These are phyloP conservation scores for Caenorhabditis zanzibari DNA, from an alignment of 2,888 invertebrate genomes.

Conservation along the genomic window DNA sequence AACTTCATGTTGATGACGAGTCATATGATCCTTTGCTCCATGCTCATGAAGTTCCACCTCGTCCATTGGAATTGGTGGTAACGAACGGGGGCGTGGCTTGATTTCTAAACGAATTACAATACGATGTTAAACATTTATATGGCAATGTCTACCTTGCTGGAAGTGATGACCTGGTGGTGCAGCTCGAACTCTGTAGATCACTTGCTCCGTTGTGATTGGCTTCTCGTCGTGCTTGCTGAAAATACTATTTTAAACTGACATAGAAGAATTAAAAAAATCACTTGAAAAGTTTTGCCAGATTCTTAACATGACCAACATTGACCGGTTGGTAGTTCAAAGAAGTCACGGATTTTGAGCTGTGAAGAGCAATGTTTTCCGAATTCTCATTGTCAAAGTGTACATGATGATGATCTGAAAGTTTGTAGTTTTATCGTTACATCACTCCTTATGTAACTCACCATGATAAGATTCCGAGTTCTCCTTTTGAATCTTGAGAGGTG, in stretches of 20 bases:
- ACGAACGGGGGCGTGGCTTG: conserved; percentile 42
- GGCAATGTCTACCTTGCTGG: conserved; percentile 29
- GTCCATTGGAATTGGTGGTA: conserved; percentile 61
- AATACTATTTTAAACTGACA: background rate
- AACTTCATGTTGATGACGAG: conserved; percentile 40
- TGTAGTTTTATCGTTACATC: background rate
- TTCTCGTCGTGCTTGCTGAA: conserved; percentile 61
- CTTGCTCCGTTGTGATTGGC: conserved; percentile 59
- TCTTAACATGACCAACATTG: conserved; percentile 59
- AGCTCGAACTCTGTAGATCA: conserved; percentile 44
- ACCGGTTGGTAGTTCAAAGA: conserved; percentile 30
- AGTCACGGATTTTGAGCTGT: conserved; percentile 29
- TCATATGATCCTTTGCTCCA: conserved; percentile 50
- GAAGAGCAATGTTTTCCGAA: conserved; percentile 13
- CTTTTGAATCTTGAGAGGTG: conserved; percentile 44
- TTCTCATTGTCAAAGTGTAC: conserved; percentile 36
- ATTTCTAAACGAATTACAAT: conserved; percentile 28
- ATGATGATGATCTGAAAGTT: conserved; percentile 30
- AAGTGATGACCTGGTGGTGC: conserved; percentile 58
- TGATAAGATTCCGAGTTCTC: conserved; percentile 28
- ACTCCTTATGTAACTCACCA: background rate
- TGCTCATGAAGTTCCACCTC: conserved; percentile 63
- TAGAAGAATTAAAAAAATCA: background rate
- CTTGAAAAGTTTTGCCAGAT: conserved; percentile 57
- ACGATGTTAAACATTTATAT: background rate